Evolutionary conservation across 2,888 invertebrate species (phyloP), one percentile per base, ranked within the genome.

Genomic region (Eupelmus urozonus): DNA sequence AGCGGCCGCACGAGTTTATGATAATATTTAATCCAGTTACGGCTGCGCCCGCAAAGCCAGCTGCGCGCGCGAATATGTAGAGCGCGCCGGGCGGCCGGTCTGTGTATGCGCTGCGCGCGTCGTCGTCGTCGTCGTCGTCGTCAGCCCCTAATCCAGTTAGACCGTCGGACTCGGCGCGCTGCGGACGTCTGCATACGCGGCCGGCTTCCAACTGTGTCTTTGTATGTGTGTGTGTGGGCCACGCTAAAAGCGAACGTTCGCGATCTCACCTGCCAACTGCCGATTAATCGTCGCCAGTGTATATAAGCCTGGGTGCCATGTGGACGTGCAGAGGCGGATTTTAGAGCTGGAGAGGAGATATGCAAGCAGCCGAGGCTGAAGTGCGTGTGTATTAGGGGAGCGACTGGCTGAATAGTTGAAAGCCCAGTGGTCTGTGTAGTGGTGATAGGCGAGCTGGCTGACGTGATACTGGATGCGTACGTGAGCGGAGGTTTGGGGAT

Each of bases 11-110:
- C 29, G 80, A 80, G 75, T 81, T 82, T 83, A 82, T 83, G 83
- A 82, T 82, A 82, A 82, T 82, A 82, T 82, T 78, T 82, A 83
- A 83, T 83, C 83, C 82, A 80, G 78, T 83, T 83, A n/a, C 13
- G 74, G 13, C 5, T 18, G 49, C 66, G 3, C 23, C 25, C 4
- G 20, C 59, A 29, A 7, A 29, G n/a, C 34, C 45, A 11, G 34
- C 34, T n/a, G 25, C 51, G 49, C 4, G 11, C 34, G 18, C 20
- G 27, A 4, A 23, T 25, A 29, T n/a, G 11, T 42, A 65, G 65
- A 11, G 66, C 42, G 53, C 20, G 13, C 42, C 20, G 62, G 27
- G 34, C 34, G 3, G 34, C 34, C 34, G 11, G 49, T 49, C n/a
- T 49, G 49, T 49, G n/a, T 49, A 49, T n/a, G 13, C 13, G 49